phyloP scores from a whole-genome alignment of 2,888 invertebrate species.

The Ennomos quercinarius region DNA sequence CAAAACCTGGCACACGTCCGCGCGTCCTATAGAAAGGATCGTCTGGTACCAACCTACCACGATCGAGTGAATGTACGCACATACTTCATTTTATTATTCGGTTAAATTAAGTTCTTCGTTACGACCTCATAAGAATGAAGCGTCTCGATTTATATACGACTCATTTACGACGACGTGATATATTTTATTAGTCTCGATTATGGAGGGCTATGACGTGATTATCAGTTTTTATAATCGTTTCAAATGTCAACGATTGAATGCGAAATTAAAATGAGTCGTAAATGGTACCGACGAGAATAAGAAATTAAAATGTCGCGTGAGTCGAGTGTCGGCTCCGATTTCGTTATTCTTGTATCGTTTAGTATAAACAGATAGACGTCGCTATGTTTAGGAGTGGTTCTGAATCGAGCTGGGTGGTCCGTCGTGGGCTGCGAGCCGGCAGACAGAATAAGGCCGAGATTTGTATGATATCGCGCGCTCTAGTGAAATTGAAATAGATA shows the following conservation, averaged over 20 bases:
- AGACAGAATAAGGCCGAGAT: conserved; percentile 78
- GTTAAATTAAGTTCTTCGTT: conserved; percentile 65
- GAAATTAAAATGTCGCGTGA: conserved; percentile 38
- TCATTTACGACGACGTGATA: conserved; percentile 66
- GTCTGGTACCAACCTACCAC: conserved; percentile 43
- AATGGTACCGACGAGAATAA: conserved; percentile 35
- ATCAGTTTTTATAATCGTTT: conserved; percentile 60
- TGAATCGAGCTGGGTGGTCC: conserved; percentile 77
- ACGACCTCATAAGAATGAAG: conserved; percentile 58
- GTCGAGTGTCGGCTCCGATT: conserved; percentile 52
- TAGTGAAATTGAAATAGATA: conserved; percentile 80
- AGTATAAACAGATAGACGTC: conserved; percentile 72
- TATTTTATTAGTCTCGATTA: conserved; percentile 59
- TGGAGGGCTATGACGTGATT: conserved; percentile 59
- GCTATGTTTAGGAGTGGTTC: conserved; percentile 76
- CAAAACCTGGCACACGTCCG: conserved; percentile 36
- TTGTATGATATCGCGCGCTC: conserved; percentile 77
- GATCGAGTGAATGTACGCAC: conserved; percentile 51
- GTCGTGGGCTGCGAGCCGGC: conserved; percentile 61
- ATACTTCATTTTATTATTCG: conserved; percentile 65
- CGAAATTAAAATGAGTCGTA: conserved; percentile 46
- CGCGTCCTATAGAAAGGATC: conserved; percentile 35
- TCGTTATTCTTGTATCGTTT: conserved; percentile 66
- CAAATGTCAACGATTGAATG: conserved; percentile 48
- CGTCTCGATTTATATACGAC: conserved; percentile 58